These are phyloP conservation scores for Idaea dimidiata DNA, from an alignment of 2,888 invertebrate genomes.

Conservation along the genomic window DNA sequence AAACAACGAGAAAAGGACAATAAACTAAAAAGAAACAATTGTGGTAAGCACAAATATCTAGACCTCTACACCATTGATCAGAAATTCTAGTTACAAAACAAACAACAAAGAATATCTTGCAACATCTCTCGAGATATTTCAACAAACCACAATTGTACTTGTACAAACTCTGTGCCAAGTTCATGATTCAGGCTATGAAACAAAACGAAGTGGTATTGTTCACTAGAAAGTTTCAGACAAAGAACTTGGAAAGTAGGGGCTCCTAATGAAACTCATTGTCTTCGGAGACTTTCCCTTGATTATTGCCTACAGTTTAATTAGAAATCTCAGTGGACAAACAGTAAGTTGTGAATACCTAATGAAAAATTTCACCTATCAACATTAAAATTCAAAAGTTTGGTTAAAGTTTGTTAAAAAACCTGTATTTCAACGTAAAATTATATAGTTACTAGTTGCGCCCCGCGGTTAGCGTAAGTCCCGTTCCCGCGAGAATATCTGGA, in stretches of 20 bases:
- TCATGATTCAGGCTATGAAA: slow-evolving; percentile 6
- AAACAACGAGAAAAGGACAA: too few relatives aligned
- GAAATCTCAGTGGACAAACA: neutral
- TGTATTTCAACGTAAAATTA: neutral
- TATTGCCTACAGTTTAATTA: neutral
- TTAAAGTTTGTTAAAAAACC: neutral
- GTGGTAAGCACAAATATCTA: too few relatives aligned
- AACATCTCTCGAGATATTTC: neutral
- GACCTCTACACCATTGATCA: too few relatives aligned
- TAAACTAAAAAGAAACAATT: too few relatives aligned
- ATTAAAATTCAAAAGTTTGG: neutral
- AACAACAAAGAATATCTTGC: neutral
- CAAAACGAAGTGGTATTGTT: slow-evolving; percentile 26
- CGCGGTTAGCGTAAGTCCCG: too few relatives aligned
- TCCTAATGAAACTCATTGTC: slow-evolving; percentile 24
- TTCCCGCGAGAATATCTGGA: too few relatives aligned
- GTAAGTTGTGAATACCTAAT: neutral
- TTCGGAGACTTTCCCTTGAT: slow-evolving; percentile 7
- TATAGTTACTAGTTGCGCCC: too few relatives aligned
- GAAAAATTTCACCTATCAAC: neutral
- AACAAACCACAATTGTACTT: neutral
- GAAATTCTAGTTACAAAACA: too few relatives aligned
- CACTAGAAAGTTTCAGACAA: slow-evolving; percentile 26
- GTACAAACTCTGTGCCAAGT: neutral
- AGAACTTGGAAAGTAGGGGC: slow-evolving; percentile 18